phyloP scores from a whole-genome alignment of 2,888 invertebrate species.

The Eilema caniola region DNA sequence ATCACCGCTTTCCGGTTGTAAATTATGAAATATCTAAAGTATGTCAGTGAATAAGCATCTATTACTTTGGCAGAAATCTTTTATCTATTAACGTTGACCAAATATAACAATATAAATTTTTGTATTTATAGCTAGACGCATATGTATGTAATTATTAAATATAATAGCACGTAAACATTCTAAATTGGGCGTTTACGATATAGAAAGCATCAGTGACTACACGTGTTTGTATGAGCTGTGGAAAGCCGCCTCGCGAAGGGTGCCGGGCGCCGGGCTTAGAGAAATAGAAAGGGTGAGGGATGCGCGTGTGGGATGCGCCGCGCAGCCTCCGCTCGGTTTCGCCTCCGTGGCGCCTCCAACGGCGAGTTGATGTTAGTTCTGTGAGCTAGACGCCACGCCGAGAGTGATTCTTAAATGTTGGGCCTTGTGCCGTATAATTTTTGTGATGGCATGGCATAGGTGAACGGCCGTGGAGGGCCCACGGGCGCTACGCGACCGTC shows the following conservation, averaged over 20 bases:
- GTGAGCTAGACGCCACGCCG: constrained; percentile 69
- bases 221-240: constrained; percentile 47
- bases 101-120: neutral
- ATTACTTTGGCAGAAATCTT: neutral
- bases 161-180: constrained; percentile 6
- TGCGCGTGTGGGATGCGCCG: constrained; percentile 82
- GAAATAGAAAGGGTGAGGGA: constrained; percentile 72
- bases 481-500: constrained; percentile 82
- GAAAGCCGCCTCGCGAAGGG: constrained; percentile 49
- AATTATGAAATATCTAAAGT: neutral
- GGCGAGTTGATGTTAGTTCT: constrained; percentile 70
- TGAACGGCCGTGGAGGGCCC: constrained; percentile 85
- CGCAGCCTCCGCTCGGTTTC: constrained; percentile 78
- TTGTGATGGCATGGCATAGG: constrained; percentile 77
- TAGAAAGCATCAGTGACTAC: constrained; percentile 38
- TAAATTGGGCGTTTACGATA: constrained; percentile 39
- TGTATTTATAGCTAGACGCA: neutral
- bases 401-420: constrained; percentile 62
- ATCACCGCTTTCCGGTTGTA: too few relatives aligned
- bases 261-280: constrained; percentile 51
- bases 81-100: neutral
- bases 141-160: neutral
- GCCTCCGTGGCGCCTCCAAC: constrained; percentile 79
- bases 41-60: neutral
- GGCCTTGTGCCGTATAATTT: constrained; percentile 70